Conservation (phyloP, 1,140 invertebrate genomes). For the Cydia amplana region DNA sequence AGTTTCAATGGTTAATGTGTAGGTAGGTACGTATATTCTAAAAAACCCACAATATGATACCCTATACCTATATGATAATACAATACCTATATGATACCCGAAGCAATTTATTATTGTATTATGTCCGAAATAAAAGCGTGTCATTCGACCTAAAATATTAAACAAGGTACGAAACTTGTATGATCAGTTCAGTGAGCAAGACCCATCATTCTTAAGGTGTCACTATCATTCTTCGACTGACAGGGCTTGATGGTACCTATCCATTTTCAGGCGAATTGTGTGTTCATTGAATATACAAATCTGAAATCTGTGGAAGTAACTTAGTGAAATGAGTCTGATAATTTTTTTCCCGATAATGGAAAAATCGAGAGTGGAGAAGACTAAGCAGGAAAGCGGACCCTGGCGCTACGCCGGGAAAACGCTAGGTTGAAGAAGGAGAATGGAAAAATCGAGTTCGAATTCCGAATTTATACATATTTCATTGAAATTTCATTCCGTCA, state of each 20-base stretch:
- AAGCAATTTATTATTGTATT: background rate
- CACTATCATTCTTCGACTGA: background rate
- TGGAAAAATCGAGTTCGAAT: background rate
- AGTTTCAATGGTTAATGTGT: background rate
- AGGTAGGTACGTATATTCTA: background rate
- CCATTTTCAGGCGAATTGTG: slow-evolving; percentile 2
- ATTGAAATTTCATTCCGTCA: no score
- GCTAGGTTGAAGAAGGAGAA: no score
- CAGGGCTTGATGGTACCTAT: background rate
- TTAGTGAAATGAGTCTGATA: background rate
- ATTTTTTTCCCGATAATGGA: background rate
- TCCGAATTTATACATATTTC: no score
- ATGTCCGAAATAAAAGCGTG: background rate
- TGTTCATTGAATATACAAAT: background rate
- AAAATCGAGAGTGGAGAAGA: no score
- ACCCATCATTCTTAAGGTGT: slow-evolving; percentile 25
- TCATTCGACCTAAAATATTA: background rate
- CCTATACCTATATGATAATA: no score
- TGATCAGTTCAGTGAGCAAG: slow-evolving; percentile 21
- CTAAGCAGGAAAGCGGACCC: no score
- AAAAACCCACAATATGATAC: no score
- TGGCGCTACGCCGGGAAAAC: no score
- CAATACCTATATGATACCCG: no score
- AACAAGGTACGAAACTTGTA: background rate
- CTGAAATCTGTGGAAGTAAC: background rate